A percentile compares a stretch with the other conserved stretches of the same genome.
Conservation (phyloP, 2,113 vertebrate genomes). For the Charina bottae region DNA sequence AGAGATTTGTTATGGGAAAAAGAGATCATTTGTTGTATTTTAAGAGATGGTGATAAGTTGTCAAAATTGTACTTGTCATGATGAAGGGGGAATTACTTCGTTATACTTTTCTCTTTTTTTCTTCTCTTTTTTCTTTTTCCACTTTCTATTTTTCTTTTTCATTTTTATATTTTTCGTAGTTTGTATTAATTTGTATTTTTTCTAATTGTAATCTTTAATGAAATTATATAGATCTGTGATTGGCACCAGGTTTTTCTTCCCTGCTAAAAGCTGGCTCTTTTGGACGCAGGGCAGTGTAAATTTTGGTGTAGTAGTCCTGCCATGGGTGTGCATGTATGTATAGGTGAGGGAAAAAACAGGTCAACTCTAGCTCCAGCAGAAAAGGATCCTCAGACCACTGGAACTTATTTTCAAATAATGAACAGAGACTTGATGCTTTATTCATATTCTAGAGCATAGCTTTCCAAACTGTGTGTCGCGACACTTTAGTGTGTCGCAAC, state of each 20-base stretch:
- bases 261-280: not conserved
- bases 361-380: not conserved
- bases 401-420: not conserved
- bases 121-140: too few relatives aligned
- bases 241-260: not conserved
- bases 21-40: too few relatives aligned
- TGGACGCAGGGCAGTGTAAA: not conserved
- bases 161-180: too few relatives aligned
- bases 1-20: too few relatives aligned
- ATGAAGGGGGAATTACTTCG: too few relatives aligned
- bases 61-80: too few relatives aligned
- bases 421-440: not conserved
- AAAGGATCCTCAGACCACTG: not conserved
- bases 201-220: too few relatives aligned
- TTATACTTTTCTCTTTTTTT: too few relatives aligned
- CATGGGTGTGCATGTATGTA: not conserved
- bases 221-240: not conserved
- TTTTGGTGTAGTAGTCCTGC: not conserved
- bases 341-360: not conserved
- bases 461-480: too few relatives aligned
- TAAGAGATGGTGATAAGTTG: not conserved
- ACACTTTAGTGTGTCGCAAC: too few relatives aligned
- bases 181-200: too few relatives aligned
- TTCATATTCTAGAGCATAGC: not conserved
- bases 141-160: too few relatives aligned